phyloP scores from a whole-genome alignment of 2,888 invertebrate genomes.

The Plemyria rubiginata region DNA sequence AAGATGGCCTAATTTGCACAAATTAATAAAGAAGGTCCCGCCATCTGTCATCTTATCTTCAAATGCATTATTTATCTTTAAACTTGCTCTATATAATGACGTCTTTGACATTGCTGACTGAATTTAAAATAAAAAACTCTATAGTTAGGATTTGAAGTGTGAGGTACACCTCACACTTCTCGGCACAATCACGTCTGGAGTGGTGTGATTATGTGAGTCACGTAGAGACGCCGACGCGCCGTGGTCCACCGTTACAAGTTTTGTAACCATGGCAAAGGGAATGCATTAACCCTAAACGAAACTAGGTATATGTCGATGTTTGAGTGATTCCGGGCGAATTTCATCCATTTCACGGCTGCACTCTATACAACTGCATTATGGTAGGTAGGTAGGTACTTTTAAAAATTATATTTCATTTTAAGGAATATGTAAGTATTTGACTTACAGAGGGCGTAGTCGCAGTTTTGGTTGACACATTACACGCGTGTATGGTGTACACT shows the following conservation, averaged over 20 bases:
- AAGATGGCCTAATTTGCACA: too few relatives aligned
- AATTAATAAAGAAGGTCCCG: too few relatives aligned
- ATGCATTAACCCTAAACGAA: constrained; percentile 66
- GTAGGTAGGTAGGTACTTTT: too few relatives aligned
- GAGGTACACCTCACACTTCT: constrained; percentile 17
- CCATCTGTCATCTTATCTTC: background rate
- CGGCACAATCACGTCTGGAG: constrained; percentile 20
- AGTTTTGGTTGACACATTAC: too few relatives aligned
- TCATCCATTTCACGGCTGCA: too few relatives aligned
- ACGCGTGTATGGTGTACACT: too few relatives aligned
- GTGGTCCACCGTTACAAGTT: constrained; percentile 68
- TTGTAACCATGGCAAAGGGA: constrained; percentile 68
- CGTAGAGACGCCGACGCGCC: constrained; percentile 45
- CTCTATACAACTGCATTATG: too few relatives aligned
- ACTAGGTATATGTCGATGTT: constrained; percentile 43
- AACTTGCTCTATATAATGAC: background rate
- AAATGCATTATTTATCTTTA: background rate
- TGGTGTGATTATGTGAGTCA: constrained; percentile 49
- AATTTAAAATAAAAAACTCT: constrained; percentile 43
- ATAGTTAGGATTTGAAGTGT: constrained; percentile 44
- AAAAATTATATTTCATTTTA: too few relatives aligned
- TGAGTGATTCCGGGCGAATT: too few relatives aligned
- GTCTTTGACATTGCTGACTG: constrained; percentile 21
- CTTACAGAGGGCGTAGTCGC: too few relatives aligned
- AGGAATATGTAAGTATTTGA: too few relatives aligned